A percentile compares a stretch with the other conserved stretches of the same genome.
phyloP scores from a whole-genome alignment of 2,113 vertebrate genomes.

The Petrocephalus zakoni region DNA sequence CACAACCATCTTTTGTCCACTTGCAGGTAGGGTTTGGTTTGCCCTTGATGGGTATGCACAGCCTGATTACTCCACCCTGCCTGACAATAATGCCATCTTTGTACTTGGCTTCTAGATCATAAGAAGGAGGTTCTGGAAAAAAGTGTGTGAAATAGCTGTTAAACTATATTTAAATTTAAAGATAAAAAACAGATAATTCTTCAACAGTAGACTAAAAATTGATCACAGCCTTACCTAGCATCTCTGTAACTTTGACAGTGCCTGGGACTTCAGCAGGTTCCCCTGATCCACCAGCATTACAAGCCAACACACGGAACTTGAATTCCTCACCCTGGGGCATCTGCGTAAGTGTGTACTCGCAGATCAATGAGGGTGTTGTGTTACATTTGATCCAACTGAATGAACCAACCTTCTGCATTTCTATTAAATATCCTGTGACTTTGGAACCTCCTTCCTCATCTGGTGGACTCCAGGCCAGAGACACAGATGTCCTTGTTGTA shows the following conservation, averaged over 20 bases:
- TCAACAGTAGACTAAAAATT: neutral
- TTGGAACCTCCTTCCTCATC: constrained; percentile 96
- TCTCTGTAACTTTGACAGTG: constrained; percentile 87
- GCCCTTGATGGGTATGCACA: constrained; percentile 90
- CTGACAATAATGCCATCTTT: constrained; percentile 86
- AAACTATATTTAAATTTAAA: neutral
- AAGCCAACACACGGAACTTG: constrained; percentile 88
- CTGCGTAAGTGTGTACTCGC: constrained; percentile 92
- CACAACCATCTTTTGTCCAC: constrained; percentile 86
- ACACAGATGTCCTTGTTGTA: constrained; percentile 91
- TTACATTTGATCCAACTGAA: constrained; percentile 95
- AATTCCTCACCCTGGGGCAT: constrained; percentile 94
- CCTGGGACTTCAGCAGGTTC: constrained; percentile 93
- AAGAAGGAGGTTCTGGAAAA: constrained; percentile 84
- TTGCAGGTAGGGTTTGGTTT: constrained; percentile 88
- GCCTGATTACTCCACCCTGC: constrained; percentile 83
- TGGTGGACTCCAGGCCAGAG: constrained; percentile 92
- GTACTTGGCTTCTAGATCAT: constrained; percentile 90
- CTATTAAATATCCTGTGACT: constrained; percentile 92
- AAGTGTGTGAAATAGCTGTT: constrained; percentile 17
- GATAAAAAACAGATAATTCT: neutral
- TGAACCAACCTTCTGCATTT: constrained; percentile 93
- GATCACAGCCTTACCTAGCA: constrained; percentile 77
- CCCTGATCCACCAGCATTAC: constrained; percentile 89
- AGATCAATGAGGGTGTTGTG: constrained; percentile 91